Evolutionary conservation across 2,797 vertebrate species (phyloP).

Genomic region (Lates japonicus): DNA sequence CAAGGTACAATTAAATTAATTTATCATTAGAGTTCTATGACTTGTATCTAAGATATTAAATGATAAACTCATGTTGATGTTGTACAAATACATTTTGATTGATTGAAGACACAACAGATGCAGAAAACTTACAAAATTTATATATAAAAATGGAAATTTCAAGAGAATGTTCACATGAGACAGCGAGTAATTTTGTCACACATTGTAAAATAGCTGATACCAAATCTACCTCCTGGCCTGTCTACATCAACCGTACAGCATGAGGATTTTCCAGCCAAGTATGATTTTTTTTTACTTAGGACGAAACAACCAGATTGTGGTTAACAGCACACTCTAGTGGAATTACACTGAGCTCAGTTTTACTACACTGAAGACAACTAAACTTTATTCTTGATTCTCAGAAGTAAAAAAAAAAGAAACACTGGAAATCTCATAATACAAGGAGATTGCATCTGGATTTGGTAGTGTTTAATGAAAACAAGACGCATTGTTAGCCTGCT

Average conservation of each 20-base stretch:
- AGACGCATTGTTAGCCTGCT: neutral
- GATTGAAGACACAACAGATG: constrained; percentile 52
- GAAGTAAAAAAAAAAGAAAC: neutral
- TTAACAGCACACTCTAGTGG: constrained; percentile 49
- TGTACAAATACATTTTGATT: constrained; percentile 59
- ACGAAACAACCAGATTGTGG: constrained; percentile 1
- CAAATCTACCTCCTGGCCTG: constrained; percentile 26
- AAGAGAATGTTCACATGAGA: constrained; percentile 47
- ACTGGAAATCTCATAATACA: neutral
- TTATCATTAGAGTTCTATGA: neutral
- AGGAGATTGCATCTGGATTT: neutral
- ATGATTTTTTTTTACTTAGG: neutral
- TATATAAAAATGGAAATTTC: constrained; percentile 58
- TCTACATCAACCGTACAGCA: constrained; percentile 26
- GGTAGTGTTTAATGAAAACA: constrained; percentile 3
- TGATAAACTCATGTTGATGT: constrained; percentile 20
- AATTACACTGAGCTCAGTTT: neutral
- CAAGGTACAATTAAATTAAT: neutral
- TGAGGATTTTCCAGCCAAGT: neutral
- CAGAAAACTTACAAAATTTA: constrained; percentile 68
- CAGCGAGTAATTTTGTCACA: constrained; percentile 29
- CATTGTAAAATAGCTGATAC: constrained; percentile 21
- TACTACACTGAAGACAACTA: neutral
- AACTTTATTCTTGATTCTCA: neutral
- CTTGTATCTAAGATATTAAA: constrained; percentile 4